Base-by-base conservation (phyloP, 1,140 invertebrate species). In the Phthorimaea operculella region DNA sequence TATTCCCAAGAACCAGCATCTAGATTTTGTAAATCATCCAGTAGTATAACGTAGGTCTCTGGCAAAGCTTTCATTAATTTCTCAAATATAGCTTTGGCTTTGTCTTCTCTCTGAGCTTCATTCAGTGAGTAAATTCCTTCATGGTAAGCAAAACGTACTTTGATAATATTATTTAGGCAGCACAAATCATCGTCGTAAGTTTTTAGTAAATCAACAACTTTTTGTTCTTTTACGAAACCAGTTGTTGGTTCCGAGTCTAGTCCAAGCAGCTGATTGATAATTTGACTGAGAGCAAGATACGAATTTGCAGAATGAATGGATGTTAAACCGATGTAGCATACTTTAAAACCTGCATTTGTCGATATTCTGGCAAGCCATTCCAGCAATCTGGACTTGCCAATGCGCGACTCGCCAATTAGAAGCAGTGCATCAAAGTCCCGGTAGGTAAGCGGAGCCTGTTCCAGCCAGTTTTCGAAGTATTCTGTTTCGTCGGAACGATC, bases 321-420 rank as follows among this genome's bases (percentile, higher is more conserved):
- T 6, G 82, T 79, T 53, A 85, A 65, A 44, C 57, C 69, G n/a
- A 82, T 45, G 50, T 65, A 64, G 55, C 74, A 78, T 6, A 74
- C 66, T 16, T 58, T 68, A 48, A 71, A 59, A 7, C 62, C 61
- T 44, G 62, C 66, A 54, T 76, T 79, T 63, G 53, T 69, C 0
- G 73, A 63, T 56, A 66, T 54, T 18, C 72, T 68, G 0, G 74
- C 59, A 70, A 85, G 77, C 73, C 78, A 78, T 60, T 83, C 73
- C 54, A 87, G 59, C 36, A 87, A 51, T 53, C 77, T 70, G 14
- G 70, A 76, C 69, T 87, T 87, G 1, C 86, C 86, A 33, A 85
- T 76, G 52, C 85, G 76, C 14, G 68, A 60, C 60, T 85, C 80
- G 33, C 86, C 86, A 42, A 85, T 66, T 9, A 81, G 57, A 56